Base-by-base conservation (phyloP, 23 tunicate species). In the Oikopleura vanhoeffeni region DNA sequence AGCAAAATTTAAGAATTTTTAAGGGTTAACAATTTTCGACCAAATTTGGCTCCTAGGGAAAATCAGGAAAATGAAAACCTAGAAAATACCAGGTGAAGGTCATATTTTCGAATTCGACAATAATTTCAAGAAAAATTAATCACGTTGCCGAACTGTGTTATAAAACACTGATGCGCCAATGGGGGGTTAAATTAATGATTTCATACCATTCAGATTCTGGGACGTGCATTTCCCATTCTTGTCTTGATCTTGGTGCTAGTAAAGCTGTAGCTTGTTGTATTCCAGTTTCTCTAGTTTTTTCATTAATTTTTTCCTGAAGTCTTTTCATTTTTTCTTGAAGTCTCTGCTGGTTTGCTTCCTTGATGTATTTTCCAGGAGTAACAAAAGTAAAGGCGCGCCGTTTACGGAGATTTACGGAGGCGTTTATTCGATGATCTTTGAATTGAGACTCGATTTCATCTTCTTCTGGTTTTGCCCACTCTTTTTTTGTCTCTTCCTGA, bases 391-490 rank as follows among this genome's bases (percentile, higher is more conserved):
- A 71, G 34, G 79, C 79, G 2, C 79, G 79, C 79, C 35, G 27
- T 71, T 71, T 71, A 2, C 34, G 34, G 38, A 2, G 4, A 71
- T 71, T 71, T 2, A 71, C 38, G 32, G 3, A 28, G 32, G 79
- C 79, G 36, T 28, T 71, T 33, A 71, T 13, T 24, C 79, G 79
- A 38, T 71, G 27, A 30, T 71, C 79, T 30, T 71, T 71, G 32
- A 24, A 71, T 71, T 71, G 79, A 18, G 79, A 71, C 3, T 13
- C 79, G 27, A 18, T 38, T 71, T 71, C 79, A 71, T 13, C 79
- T 38, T 71, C 79, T 71, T 71, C 79, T 4, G 79, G 79, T 30
- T 71, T 71, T 2, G 79, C 79, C 79, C 79, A 71, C 32, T 71
- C 79, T 24, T 32, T 28, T 24, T 38, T 33, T 4, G 79, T 71